These are phyloP conservation scores for Melanotaenia boesemani DNA, from an alignment of 2,797 vertebrate species.

Conservation along the genomic window DNA sequence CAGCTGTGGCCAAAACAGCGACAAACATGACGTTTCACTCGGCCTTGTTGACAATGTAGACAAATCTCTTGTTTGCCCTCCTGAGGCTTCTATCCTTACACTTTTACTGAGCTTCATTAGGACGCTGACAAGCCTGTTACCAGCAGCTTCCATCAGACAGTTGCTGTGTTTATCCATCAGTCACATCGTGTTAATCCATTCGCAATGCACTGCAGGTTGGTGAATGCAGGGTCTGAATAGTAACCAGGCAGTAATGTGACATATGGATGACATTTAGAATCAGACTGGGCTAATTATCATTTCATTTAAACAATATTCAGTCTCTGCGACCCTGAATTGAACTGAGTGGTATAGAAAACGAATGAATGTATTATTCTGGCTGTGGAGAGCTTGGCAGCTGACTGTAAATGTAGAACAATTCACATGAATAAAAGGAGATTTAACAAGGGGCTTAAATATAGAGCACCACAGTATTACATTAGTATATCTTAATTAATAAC, in stretches of 20 bases:
- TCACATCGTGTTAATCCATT: slow-evolving; percentile 24
- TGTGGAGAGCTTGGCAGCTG: slow-evolving; percentile 5
- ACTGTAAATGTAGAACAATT: background rate
- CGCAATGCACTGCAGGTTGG: slow-evolving; percentile 24
- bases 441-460: slow-evolving; percentile 15
- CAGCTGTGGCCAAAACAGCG: slow-evolving; percentile 64
- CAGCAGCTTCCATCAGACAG: background rate
- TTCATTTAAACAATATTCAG: slow-evolving; percentile 22
- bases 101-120: slow-evolving; percentile 56
- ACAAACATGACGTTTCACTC: slow-evolving; percentile 59
- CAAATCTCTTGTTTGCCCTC: slow-evolving; percentile 61
- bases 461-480: slow-evolving; percentile 19
- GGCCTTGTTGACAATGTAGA: slow-evolving; percentile 34
- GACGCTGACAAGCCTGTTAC: slow-evolving; percentile 24
- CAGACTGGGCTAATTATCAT: slow-evolving; percentile 41
- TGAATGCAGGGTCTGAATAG: slow-evolving; percentile 40
- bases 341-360: too few species aligned
- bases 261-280: slow-evolving; percentile 41
- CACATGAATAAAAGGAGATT: slow-evolving; percentile 7
- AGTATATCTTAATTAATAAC: slow-evolving; percentile 17
- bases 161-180: slow-evolving; percentile 32
- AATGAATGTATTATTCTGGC: too few species aligned
- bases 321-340: background rate
- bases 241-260: slow-evolving; percentile 30
- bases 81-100: slow-evolving; percentile 51